Percentiles rank a stretch among this genome's conserved stretches.
Evolutionary conservation across 2,113 vertebrate species (phyloP).

Genomic region (Piaya cayana): DNA sequence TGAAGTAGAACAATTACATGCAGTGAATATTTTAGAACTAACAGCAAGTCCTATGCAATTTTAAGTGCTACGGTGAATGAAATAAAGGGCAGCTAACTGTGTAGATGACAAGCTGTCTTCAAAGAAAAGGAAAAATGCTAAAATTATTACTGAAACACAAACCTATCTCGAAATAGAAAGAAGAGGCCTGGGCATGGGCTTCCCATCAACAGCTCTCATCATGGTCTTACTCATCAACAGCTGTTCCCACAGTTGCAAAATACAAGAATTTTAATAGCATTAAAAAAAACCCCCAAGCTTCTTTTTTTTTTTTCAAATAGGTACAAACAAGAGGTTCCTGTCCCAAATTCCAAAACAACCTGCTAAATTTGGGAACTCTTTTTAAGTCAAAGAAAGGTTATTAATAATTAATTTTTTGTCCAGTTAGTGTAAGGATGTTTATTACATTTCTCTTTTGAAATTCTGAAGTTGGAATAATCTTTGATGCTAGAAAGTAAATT

Average conservation of each 20-base stretch:
- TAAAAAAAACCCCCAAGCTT: not conserved
- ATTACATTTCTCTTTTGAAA: not conserved
- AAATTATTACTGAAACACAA: not conserved
- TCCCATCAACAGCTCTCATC: not conserved
- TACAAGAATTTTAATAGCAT: not conserved
- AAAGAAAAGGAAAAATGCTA: not conserved
- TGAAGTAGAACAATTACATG: not conserved
- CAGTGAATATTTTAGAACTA: not conserved
- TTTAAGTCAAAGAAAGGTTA: constrained; percentile 17
- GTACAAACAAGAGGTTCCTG: not conserved
- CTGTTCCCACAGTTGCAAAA: not conserved
- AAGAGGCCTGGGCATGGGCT: not conserved
- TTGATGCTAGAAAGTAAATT: not conserved
- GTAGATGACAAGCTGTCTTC: not conserved
- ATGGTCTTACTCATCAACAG: not conserved
- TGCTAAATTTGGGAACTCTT: constrained; percentile 16
- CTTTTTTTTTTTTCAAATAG: not conserved
- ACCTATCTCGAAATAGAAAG: not conserved
- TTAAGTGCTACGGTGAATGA: not conserved
- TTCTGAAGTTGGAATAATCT: not conserved
- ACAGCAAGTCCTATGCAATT: not conserved
- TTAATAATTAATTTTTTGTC: constrained; percentile 8
- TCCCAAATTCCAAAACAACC: constrained; percentile 19
- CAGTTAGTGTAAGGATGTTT: not conserved
- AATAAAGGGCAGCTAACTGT: not conserved